phyloP scores from a whole-genome alignment of 2,797 vertebrate species.

The Potorous gilbertii region DNA sequence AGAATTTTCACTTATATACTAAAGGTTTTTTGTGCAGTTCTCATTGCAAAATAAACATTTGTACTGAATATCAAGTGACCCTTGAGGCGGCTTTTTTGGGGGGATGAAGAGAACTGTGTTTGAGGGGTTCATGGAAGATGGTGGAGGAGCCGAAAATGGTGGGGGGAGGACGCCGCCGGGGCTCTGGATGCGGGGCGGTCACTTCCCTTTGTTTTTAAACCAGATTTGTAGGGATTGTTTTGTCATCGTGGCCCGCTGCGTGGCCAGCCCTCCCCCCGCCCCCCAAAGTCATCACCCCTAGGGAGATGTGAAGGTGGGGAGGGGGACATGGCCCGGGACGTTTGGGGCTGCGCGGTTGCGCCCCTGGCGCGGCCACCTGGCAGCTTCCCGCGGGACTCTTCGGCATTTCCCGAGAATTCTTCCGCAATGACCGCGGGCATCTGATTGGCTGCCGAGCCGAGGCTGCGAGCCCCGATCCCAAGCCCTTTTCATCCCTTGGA shows the following conservation, averaged over 20 bases:
- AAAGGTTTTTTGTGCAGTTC: conserved; percentile 81
- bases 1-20: conserved; percentile 84
- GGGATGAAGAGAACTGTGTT: not conserved
- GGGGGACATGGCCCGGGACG: not conserved
- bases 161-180: not conserved
- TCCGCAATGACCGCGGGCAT: not conserved
- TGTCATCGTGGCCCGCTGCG: not conserved
- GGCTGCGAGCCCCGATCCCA: not conserved
- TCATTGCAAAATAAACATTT: conserved; percentile 86
- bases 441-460: not conserved
- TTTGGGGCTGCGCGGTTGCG: too few relatives aligned
- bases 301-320: not conserved
- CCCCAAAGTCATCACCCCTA: too few relatives aligned
- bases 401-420: too few relatives aligned
- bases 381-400: rapidly evolving
- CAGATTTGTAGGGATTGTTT: not conserved
- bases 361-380: too few relatives aligned
- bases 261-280: not conserved
- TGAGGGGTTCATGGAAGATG: not conserved
- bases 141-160: not conserved
- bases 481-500: not conserved
- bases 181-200: not conserved
- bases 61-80: conserved; percentile 81
- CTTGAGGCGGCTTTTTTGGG: conserved; percentile 62
- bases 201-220: not conserved